A percentile compares a stretch with the other conserved stretches of the same genome.
Evolutionary conservation across 1,140 invertebrate genomes (phyloP).

Genomic region (Mactra quadrangularis): DNA sequence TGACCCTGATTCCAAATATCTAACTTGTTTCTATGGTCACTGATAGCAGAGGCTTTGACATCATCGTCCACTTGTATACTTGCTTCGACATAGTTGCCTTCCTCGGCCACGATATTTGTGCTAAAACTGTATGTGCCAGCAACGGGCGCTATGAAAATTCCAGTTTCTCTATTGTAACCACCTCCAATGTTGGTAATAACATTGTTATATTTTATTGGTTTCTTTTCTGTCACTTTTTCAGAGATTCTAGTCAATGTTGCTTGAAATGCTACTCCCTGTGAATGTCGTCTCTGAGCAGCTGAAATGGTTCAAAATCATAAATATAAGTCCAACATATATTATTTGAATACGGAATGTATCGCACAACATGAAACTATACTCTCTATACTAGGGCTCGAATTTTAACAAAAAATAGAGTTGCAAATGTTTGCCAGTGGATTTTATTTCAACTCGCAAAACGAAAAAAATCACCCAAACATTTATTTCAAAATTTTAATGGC

Average conservation of each 20-base stretch:
- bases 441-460: too few species aligned
- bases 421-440: too few species aligned
- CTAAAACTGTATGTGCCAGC: neutral
- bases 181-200: neutral
- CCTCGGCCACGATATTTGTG: conserved; percentile 10
- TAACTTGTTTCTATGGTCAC: conserved; percentile 2
- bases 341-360: too few species aligned
- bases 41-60: neutral
- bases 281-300: too few species aligned
- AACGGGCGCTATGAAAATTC: conserved; percentile 3
- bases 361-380: too few species aligned
- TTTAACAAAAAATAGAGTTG: too few species aligned
- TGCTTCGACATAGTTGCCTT: conserved; percentile 18
- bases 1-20: conserved; percentile 5
- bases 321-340: too few species aligned
- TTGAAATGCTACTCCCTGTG: conserved; percentile 12
- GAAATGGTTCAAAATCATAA: too few species aligned
- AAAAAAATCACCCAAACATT: too few species aligned
- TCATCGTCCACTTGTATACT: neutral
- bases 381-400: too few species aligned
- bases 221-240: neutral
- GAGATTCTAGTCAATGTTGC: neutral
- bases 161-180: neutral
- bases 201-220: conserved; percentile 3
- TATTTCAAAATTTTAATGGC: too few species aligned